A percentile compares a stretch with the other conserved stretches of the same genome.
Conservation (phyloP, 2,113 vertebrate species). For the Poeciliopsis turrubarensis region DNA sequence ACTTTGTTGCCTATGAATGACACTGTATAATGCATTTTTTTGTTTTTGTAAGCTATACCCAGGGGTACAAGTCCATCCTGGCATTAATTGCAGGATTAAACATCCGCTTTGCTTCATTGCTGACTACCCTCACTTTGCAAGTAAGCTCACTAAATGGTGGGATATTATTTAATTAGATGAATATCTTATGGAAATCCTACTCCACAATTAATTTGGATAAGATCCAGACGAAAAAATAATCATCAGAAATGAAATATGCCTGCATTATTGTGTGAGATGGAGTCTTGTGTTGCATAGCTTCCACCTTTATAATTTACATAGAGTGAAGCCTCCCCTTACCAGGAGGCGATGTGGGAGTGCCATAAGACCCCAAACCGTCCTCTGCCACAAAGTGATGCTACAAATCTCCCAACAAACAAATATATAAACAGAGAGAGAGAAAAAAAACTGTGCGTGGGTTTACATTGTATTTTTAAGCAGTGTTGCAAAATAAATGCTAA, state of each 20-base stretch:
- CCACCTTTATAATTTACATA: slow-evolving; percentile 20
- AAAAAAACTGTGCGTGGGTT: slow-evolving; percentile 53
- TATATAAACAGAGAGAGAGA: slow-evolving; percentile 33
- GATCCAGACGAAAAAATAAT: slow-evolving; percentile 29
- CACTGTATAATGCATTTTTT: slow-evolving; percentile 38
- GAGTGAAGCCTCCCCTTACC: slow-evolving; percentile 46
- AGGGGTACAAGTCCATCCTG: slow-evolving; percentile 46
- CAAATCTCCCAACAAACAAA: slow-evolving; percentile 55
- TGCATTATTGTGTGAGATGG: slow-evolving; percentile 12
- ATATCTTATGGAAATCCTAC: slow-evolving; percentile 58
- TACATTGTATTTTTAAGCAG: slow-evolving; percentile 65
- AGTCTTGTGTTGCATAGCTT: slow-evolving; percentile 20
- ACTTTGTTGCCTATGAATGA: slow-evolving; percentile 28
- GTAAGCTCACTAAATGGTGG: slow-evolving; percentile 59
- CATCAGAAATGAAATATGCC: slow-evolving; percentile 9
- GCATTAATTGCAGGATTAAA: slow-evolving; percentile 77
- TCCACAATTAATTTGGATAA: slow-evolving; percentile 26
- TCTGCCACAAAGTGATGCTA: slow-evolving; percentile 30
- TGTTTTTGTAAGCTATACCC: slow-evolving; percentile 52
- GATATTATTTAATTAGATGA: slow-evolving; percentile 74
- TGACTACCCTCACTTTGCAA: slow-evolving; percentile 59
- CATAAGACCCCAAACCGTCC: slow-evolving; percentile 21
- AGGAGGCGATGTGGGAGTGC: slow-evolving; percentile 29
- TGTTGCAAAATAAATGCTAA: slow-evolving; percentile 71
- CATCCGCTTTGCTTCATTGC: slow-evolving; percentile 61